Base-by-base conservation (phyloP, 2,888 invertebrate genomes). In the Anoplius nigerrimus region DNA sequence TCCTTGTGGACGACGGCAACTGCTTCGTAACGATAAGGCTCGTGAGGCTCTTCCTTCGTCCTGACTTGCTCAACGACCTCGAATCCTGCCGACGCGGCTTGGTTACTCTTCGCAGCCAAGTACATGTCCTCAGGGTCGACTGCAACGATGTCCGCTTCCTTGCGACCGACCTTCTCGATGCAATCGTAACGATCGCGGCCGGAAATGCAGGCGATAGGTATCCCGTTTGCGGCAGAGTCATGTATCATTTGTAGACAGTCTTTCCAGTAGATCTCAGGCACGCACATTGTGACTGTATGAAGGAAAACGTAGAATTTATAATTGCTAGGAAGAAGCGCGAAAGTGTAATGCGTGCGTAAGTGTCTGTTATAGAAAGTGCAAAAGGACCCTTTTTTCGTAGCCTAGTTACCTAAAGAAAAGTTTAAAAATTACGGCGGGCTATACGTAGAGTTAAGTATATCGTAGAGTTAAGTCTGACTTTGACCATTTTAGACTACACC, bases 41-140 rank as follows among this genome's bases (percentile, higher is more conserved):
- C 94, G 78, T 93, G 92, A 24, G 94, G 94, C 83, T 95, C 95
- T 67, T 94, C 94, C 80, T 93, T 92, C 3, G 94, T 95, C 62
- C 95, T 91, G 73, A 95, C 94, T 82, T 87, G 87, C 42, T 87
- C 86, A 55, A 87, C 76, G 20, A 87, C 62, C 24, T 55, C 86
- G 71, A 84, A 87, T 1, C 81, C 83, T n/a, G 83, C 84, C 5
- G 72, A 54, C 2, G 83, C 80, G 11, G 84, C 62, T 24, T 78
- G 72, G 58, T 80, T 81, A 51, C 72, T 61, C 46, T 93, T 93
- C 52, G 93, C 91, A 0, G 95, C 96, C 52, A 97, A 92, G 86
- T 96, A 97, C 92, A 96, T 95, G 83, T 96, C 96, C 82, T 96
- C 96, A 2, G 97, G 95, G 84, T 97, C 96, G 1, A 94, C 93